Conservation (phyloP, 1,140 invertebrate genomes). For the Steinernema khuongi region DNA sequence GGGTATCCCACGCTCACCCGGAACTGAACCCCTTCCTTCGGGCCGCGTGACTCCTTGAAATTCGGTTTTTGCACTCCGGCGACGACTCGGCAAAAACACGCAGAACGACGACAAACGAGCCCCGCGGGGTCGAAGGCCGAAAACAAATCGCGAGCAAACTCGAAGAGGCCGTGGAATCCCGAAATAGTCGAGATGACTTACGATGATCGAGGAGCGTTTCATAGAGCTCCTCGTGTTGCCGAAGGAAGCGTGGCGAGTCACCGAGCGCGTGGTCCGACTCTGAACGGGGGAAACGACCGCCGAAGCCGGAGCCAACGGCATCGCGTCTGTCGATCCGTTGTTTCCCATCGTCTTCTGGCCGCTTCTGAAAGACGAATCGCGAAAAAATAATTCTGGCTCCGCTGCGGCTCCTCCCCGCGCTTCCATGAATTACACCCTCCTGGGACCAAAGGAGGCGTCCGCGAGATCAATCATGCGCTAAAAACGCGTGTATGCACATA, state of each 20-base stretch:
- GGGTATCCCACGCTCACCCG: too few relatives aligned
- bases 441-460: background rate
- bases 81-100: background rate
- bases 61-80: background rate
- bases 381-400: background rate
- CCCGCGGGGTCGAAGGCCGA: background rate
- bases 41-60: background rate
- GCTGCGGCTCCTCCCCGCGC: background rate
- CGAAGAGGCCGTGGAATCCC: background rate
- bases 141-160: background rate
- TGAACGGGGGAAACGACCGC: background rate
- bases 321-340: background rate
- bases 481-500: conserved; percentile 7
- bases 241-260: background rate
- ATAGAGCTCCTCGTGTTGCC: background rate
- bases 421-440: background rate
- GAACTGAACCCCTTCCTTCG: too few relatives aligned
- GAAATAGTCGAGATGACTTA: background rate
- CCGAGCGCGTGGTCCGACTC: background rate
- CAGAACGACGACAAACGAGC: background rate
- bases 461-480: conserved; percentile 16
- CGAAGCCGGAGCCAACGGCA: background rate
- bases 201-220: background rate
- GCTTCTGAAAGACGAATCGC: background rate
- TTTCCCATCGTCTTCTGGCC: conserved; percentile 1